Percentiles rank a stretch among this genome's conserved stretches.
These are phyloP conservation scores for Listronotus bonariensis DNA, from an alignment of 1,140 invertebrate genomes.

Conservation along the genomic window DNA sequence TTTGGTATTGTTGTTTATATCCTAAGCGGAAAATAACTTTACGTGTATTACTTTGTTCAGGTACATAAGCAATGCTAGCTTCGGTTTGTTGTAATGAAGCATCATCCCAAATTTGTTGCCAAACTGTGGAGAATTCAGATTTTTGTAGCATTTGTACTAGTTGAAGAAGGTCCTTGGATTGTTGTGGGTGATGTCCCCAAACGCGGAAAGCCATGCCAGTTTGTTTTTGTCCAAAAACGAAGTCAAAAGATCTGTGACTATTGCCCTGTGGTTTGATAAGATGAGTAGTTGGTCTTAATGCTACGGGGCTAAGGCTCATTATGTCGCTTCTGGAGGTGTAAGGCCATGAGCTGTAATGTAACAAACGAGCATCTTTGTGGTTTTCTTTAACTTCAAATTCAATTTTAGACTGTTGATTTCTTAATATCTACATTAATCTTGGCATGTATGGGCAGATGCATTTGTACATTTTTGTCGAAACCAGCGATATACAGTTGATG, in stretches of 20 bases:
- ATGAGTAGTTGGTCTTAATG: conserved; percentile 24
- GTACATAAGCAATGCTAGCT: conserved; percentile 40
- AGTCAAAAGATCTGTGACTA: conserved; percentile 20
- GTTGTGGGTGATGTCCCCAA: conserved; percentile 57
- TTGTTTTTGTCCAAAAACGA: conserved; percentile 31
- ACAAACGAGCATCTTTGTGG: conserved; percentile 56
- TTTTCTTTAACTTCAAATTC: conserved; percentile 54
- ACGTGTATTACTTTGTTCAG: conserved; percentile 33
- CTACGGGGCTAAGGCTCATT: conserved; percentile 56
- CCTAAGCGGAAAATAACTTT: conserved; percentile 27
- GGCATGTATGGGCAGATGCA: conserved; percentile 60
- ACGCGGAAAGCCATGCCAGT: conserved; percentile 51
- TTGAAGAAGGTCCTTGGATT: conserved; percentile 48
- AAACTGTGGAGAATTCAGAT: conserved; percentile 43
- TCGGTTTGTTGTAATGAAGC: conserved; percentile 38
- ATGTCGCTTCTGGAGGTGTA: conserved; percentile 64
- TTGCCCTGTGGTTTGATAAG: conserved; percentile 41
- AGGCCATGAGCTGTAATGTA: conserved; percentile 65
- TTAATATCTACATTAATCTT: conserved; percentile 56
- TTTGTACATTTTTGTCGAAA: conserved; percentile 62
- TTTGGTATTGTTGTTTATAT: conserved; percentile 29
- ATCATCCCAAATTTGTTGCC: conserved; percentile 38
- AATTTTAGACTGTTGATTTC: conserved; percentile 55
- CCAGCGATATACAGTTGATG: conserved; percentile 63
- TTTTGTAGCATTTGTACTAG: conserved; percentile 38